Base-by-base conservation (phyloP, 2,797 vertebrate genomes). In the Sebastiscus albofasciatus region DNA sequence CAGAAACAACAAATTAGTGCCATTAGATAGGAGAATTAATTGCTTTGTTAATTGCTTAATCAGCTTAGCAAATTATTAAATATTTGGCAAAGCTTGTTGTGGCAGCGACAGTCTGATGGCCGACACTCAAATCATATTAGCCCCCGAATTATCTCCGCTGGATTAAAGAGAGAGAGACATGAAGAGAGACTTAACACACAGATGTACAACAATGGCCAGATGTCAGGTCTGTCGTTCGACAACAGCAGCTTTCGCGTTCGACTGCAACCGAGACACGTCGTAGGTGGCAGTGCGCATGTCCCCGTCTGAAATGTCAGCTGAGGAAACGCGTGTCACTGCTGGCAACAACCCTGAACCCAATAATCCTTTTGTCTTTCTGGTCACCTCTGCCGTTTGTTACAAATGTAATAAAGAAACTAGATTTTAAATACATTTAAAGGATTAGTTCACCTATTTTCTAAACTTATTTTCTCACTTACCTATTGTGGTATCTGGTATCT, bases 41-140 rank as follows among this genome's bases (percentile, higher is more conserved):
- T 95, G 91, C 91, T 95, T 94, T 93, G 87, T 92, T 93, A 94
- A 94, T 93, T 94, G 90, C 92, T 93, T 94, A 93, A 95, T 93
- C 93, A 93, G 93, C 93, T 95, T 94, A 94, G 90, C 83, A 91
- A 93, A 94, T 92, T 90, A 94, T 93, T 94, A 89, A 93, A 94
- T 93, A 93, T 94, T 93, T 92, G 85, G 87, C 81, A 85, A 87
- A 91, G 93, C 93, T 89, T 91, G 91, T 93, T 91, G 93, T 93
- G 91, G 92, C 87, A 87, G 88, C 34, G 33, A 72, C 86, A 79
- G 91, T 92, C 88, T 93, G 92, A 93, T 92, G 91, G 92, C 82
- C 88, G 58, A 90, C 93, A 87, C 90, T 93, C 90, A 95, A 94
- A 94, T 94, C 91, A 93, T 90, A 93, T 94, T 92, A 95, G 91